Evolutionary conservation across 2,888 invertebrate species (phyloP).

Genomic region (Alentia gelatinosa): DNA sequence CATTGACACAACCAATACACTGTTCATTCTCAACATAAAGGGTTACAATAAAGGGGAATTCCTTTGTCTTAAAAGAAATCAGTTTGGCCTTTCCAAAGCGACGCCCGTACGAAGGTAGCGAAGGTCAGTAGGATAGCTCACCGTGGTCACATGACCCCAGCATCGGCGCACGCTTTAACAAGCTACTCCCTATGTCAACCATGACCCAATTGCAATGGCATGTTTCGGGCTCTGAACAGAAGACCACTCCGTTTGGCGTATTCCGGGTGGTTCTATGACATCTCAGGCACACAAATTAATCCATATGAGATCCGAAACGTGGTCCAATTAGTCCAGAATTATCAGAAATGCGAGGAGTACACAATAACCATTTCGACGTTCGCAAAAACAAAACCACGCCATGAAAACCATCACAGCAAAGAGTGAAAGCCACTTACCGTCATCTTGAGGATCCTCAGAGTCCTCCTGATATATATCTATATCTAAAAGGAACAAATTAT

Average conservation of each 20-base stretch:
- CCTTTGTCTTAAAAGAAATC: neutral
- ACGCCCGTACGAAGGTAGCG: constrained; percentile 38
- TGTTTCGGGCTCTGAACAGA: constrained; percentile 26
- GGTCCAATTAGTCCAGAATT: constrained; percentile 11
- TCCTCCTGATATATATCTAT: constrained; percentile 77
- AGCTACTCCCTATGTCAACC: constrained; percentile 52
- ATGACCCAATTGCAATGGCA: constrained; percentile 52
- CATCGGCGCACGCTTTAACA: constrained; percentile 53
- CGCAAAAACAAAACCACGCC: constrained; percentile 55
- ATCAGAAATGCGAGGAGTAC: constrained; percentile 29
- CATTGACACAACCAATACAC: neutral
- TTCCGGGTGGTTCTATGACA: constrained; percentile 6
- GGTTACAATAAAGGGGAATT: neutral
- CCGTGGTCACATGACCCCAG: constrained; percentile 74
- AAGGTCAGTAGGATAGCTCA: constrained; percentile 74
- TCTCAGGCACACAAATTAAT: constrained; percentile 24
- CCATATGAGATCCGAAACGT: neutral
- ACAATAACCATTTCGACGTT: constrained; percentile 51
- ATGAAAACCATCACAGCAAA: constrained; percentile 27
- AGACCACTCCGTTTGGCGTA: neutral
- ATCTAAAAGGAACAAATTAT: constrained; percentile 72
- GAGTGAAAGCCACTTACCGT: constrained; percentile 71
- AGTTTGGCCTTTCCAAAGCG: neutral
- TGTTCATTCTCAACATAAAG: neutral
- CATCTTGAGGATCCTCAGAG: constrained; percentile 73